These are phyloP conservation scores for Okapia johnstoni DNA, from an alignment of 2,113 vertebrate genomes.

Conservation along the genomic window DNA sequence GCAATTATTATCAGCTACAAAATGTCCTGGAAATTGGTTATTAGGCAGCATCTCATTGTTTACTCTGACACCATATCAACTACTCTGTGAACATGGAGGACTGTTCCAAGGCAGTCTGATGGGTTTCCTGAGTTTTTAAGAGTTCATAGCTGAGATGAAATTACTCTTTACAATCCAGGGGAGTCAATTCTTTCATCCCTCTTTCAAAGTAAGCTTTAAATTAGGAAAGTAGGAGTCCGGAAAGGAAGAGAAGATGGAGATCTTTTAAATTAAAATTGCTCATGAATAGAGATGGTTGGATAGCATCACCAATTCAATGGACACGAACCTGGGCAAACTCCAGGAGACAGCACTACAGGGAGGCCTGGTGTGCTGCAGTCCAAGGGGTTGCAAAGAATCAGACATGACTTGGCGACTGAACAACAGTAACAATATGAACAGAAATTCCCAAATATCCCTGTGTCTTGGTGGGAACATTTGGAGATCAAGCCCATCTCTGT, in stretches of 20 bases:
- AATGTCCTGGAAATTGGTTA: constrained; percentile 27
- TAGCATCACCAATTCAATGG: not conserved
- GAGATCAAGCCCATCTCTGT: not conserved
- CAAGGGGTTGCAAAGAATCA: not conserved
- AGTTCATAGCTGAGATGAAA: not conserved
- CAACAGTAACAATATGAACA: not conserved
- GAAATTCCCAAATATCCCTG: not conserved
- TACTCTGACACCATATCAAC: not conserved
- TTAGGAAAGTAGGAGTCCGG: not conserved
- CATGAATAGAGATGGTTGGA: not conserved
- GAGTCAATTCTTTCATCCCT: not conserved
- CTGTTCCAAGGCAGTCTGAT: not conserved
- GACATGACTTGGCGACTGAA: rapidly evolving
- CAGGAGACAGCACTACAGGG: not conserved
- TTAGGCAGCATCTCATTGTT: not conserved
- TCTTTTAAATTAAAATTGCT: not conserved
- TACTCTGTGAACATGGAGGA: not conserved
- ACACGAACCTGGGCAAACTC: not conserved
- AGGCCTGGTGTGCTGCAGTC: not conserved
- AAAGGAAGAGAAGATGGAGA: not conserved
- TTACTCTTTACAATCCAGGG: not conserved
- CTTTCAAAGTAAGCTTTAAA: not conserved
- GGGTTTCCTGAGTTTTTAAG: not conserved
- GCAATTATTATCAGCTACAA: constrained; percentile 64
- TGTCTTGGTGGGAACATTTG: not conserved